These are phyloP conservation scores for Corbicula japonica DNA, from an alignment of 2,888 invertebrate genomes.

Conservation along the genomic window DNA sequence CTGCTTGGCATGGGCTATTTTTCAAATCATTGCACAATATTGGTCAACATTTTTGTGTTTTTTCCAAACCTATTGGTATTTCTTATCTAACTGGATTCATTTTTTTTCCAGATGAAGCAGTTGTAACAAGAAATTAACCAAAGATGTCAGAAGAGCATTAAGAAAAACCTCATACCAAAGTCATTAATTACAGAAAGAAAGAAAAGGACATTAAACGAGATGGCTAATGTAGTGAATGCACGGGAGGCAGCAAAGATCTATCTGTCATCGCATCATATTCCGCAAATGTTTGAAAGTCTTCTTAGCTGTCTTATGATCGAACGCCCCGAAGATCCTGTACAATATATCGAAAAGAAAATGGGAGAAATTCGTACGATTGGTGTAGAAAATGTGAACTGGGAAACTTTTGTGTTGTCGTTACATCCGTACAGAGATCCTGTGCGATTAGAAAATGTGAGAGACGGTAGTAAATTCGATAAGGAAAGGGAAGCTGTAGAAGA, in stretches of 20 bases:
- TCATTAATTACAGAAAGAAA: no score
- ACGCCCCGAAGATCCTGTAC: slow-evolving; percentile 83
- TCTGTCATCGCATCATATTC: slow-evolving; percentile 80
- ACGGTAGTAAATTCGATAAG: slow-evolving; percentile 80
- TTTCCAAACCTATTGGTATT: no score
- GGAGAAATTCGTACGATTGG: slow-evolving; percentile 81
- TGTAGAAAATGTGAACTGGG: slow-evolving; percentile 84
- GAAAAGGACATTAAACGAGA: slow-evolving; percentile 1
- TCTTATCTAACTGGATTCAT: no score
- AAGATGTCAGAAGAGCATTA: no score
- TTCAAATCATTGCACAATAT: no score
- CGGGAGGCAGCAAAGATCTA: slow-evolving; percentile 81
- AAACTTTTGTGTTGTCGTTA: slow-evolving; percentile 83
- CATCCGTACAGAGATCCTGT: slow-evolving; percentile 83
- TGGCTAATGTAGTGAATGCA: slow-evolving; percentile 58
- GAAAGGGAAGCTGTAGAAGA: slow-evolving; percentile 68
- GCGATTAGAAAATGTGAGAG: slow-evolving; percentile 74
- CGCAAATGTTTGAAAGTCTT: slow-evolving; percentile 85
- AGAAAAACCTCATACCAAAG: no score
- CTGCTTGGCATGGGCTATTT: no score
- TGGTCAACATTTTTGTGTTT: no score
- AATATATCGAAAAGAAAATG: slow-evolving; percentile 83
- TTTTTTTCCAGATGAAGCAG: no score
- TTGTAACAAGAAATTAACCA: no score
- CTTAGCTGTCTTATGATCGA: slow-evolving; percentile 84